Evolutionary conservation across 2,797 vertebrate genomes (phyloP), one percentile per base, ranked within the genome.

Genomic region (Chrysolophus pictus): DNA sequence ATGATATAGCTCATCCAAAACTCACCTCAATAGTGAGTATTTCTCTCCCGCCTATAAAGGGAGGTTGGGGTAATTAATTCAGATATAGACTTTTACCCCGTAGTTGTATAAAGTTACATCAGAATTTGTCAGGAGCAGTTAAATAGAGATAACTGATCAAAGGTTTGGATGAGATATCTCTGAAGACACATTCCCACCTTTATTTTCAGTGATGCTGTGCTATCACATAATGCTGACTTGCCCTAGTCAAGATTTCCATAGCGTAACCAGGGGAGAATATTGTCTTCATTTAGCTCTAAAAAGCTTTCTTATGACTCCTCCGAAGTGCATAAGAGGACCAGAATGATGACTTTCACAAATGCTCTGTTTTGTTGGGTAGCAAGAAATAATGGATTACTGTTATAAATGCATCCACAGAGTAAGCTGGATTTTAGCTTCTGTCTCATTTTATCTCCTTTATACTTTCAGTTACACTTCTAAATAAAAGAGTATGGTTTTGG

Each of bases 311-410:
- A 92, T 46, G 92, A 90, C 76, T 93, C 73, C 89, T 81, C 60
- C 84, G 49, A 93, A 96, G 85, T 88, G 44, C 73, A 59, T 81
- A 88, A 93, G 91, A 86, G 60, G 82, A 90, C 67, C 44, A 81
- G 73, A 95, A 89, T 47, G 73, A 92, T 62, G 85, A 90, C 73
- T 94, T 93, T 91, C 87, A 91, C 67, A 93, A 94, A 91, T 31
- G 70, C 15, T 80, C 58, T 75, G 4, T 92, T 92, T 85, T 72
- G 67, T 31, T 76, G 73, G 82, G 46, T 47, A 81, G 79, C 67
- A 90, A 91, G 92, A 88, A 94, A 82, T 95, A 95, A 88, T 44
- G 68, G 67, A 90, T 64, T 64, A 71, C 51, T 64, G 59, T 70
- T 84, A 79, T 35, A 94, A 90, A 94, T 80, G 91, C 3, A 90